Percentiles rank a stretch among this genome's conserved stretches.
phyloP scores from a whole-genome alignment of 2,888 invertebrate genomes.

The Scelioninae gen. 1 region DNA sequence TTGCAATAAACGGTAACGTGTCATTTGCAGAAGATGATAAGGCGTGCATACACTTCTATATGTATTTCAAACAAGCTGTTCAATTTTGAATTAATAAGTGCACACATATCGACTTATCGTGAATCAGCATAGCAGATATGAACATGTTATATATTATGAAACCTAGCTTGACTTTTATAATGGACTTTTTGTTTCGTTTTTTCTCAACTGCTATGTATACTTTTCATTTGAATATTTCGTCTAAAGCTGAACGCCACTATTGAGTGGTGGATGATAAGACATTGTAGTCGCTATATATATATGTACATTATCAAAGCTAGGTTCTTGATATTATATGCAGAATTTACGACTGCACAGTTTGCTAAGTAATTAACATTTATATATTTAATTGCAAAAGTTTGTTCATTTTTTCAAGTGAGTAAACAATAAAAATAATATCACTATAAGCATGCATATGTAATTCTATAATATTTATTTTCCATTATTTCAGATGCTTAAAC shows the following conservation, averaged over 20 bases:
- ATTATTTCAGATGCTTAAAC: no score
- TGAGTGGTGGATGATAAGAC: slow-evolving; percentile 32
- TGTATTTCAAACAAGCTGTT: slow-evolving; percentile 64
- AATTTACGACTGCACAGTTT: no score
- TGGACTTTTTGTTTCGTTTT: slow-evolving; percentile 30
- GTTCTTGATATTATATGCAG: no score
- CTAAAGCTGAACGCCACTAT: slow-evolving; percentile 31
- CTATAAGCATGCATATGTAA: no score
- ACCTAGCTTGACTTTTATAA: slow-evolving; percentile 25
- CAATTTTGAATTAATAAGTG: slow-evolving; percentile 67
- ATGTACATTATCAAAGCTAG: no score
- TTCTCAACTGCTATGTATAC: slow-evolving; percentile 12
- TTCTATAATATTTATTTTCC: no score
- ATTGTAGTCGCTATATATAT: background rate
- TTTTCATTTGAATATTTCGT: slow-evolving; percentile 51
- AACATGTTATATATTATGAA: slow-evolving; percentile 55
- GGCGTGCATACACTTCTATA: slow-evolving; percentile 54
- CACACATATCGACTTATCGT: slow-evolving; percentile 64
- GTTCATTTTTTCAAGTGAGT: no score
- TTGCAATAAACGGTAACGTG: slow-evolving; percentile 69
- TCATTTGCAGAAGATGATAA: slow-evolving; percentile 69
- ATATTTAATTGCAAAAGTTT: no score
- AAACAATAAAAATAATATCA: no score
- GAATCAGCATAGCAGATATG: slow-evolving; percentile 40
- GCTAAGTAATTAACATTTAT: no score